Evolutionary conservation across 1,140 invertebrate genomes (phyloP).

Genomic region (Oscheius sp.): DNA sequence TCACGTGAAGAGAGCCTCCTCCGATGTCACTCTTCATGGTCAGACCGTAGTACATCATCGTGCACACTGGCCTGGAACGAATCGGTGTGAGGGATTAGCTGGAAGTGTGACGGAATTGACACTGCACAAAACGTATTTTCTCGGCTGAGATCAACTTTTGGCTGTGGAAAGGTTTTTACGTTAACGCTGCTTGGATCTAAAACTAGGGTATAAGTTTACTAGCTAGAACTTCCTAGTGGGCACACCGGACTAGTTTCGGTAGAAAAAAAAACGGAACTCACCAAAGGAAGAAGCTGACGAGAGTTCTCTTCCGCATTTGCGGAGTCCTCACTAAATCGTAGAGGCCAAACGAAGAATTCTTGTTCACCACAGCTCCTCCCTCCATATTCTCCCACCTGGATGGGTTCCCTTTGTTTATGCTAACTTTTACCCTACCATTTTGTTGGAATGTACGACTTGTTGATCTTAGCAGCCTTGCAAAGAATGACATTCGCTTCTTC

Average conservation of each 20-base stretch:
- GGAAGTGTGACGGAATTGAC: too few relatives aligned
- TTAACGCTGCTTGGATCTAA: too few relatives aligned
- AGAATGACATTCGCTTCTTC: conserved; percentile 58
- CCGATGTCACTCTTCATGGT: conserved; percentile 57
- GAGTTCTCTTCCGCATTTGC: conserved; percentile 27
- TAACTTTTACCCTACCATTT: conserved; percentile 46
- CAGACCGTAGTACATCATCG: conserved; percentile 61
- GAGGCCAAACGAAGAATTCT: conserved; percentile 25
- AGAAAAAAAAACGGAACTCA: conserved; percentile 1
- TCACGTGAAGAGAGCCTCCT: conserved; percentile 58
- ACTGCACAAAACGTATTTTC: too few relatives aligned
- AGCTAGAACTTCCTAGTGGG: too few relatives aligned
- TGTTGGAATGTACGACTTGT: conserved; percentile 53
- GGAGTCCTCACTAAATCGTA: conserved; percentile 28
- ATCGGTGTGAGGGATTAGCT: too few relatives aligned
- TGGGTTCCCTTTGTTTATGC: not conserved
- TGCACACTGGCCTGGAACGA: conserved; percentile 57
- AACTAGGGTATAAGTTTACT: too few relatives aligned
- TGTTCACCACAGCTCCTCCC: conserved; percentile 11
- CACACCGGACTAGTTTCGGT: too few relatives aligned
- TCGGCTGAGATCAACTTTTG: too few relatives aligned
- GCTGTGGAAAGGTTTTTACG: too few relatives aligned
- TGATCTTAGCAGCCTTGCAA: conserved; percentile 51
- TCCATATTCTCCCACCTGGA: conserved; percentile 14
- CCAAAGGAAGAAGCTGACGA: conserved; percentile 27